phyloP scores from a whole-genome alignment of 2,113 vertebrate species.

The Theristicus caerulescens region DNA sequence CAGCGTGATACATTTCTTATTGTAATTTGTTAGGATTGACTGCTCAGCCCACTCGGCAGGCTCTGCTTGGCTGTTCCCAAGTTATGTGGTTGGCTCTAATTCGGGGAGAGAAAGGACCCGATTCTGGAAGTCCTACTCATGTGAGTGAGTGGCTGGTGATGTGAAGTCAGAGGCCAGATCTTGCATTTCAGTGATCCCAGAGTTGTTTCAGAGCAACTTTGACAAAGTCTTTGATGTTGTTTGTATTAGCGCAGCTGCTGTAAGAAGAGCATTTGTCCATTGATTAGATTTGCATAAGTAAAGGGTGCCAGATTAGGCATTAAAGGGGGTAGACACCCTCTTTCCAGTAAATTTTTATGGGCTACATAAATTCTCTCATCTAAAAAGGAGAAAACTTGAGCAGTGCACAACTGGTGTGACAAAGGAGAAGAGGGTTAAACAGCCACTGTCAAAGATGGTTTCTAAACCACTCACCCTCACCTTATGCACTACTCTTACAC shows the following conservation, averaged over 20 bases:
- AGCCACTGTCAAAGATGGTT: not conserved
- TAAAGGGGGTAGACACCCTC: not conserved
- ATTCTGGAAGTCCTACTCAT: not conserved
- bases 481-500: not conserved
- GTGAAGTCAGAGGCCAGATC: not conserved
- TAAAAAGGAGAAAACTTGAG: not conserved
- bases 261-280: not conserved
- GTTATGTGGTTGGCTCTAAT: not conserved
- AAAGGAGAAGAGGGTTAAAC: not conserved
- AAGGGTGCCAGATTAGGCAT: not conserved
- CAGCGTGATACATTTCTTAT: not conserved
- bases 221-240: constrained; percentile 25
- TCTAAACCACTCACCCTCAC: not conserved
- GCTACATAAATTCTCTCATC: not conserved
- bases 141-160: not conserved
- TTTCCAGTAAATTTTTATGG: not conserved
- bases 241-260: not conserved
- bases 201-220: not conserved
- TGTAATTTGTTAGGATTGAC: not conserved
- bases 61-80: not conserved
- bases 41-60: not conserved
- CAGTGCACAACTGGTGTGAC: not conserved
- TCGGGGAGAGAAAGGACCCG: not conserved
- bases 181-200: not conserved
- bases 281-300: constrained; percentile 49